A percentile compares a stretch with the other conserved stretches of the same genome.
These are phyloP conservation scores for Lydus trimaculatus DNA, from an alignment of 2,888 invertebrate genomes.

Conservation along the genomic window DNA sequence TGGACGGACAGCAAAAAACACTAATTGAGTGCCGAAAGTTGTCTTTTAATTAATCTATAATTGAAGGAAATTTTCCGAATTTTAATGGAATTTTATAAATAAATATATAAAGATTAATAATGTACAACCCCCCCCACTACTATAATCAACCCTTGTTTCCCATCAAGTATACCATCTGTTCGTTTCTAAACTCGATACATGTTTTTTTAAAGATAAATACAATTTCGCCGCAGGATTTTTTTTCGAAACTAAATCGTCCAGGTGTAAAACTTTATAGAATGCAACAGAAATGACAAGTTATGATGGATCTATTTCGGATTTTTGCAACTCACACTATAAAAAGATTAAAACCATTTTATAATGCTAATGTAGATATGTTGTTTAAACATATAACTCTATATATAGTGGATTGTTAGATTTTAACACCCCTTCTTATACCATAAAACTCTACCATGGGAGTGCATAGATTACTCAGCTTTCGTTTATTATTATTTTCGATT, in stretches of 20 bases:
- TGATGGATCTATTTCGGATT: conserved; percentile 53
- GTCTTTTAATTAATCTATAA: too few species aligned
- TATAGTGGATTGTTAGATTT: conserved; percentile 56
- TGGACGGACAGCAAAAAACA: background rate
- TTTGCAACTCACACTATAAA: conserved; percentile 33
- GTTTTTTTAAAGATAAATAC: conserved; percentile 47
- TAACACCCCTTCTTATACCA: conserved; percentile 37
- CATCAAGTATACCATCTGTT: conserved; percentile 48
- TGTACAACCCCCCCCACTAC: conserved; percentile 6
- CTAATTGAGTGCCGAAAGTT: background rate
- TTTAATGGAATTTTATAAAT: too few species aligned
- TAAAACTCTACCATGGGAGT: conserved; percentile 24
- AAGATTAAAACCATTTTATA: conserved; percentile 46
- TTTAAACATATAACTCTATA: conserved; percentile 52
- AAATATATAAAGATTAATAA: background rate
- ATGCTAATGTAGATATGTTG: conserved; percentile 57
- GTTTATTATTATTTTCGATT: conserved; percentile 11
- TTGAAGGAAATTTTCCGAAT: too few species aligned
- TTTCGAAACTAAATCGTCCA: conserved; percentile 44
- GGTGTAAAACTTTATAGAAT: conserved; percentile 46
- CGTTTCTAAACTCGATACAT: conserved; percentile 44
- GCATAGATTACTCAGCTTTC: conserved; percentile 29
- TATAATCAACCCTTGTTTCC: background rate
- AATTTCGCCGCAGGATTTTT: conserved; percentile 53
- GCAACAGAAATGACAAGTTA: conserved; percentile 51